Conservation (phyloP, 92 coral and sea anemone genomes). For the Blastomussa wellsi region DNA sequence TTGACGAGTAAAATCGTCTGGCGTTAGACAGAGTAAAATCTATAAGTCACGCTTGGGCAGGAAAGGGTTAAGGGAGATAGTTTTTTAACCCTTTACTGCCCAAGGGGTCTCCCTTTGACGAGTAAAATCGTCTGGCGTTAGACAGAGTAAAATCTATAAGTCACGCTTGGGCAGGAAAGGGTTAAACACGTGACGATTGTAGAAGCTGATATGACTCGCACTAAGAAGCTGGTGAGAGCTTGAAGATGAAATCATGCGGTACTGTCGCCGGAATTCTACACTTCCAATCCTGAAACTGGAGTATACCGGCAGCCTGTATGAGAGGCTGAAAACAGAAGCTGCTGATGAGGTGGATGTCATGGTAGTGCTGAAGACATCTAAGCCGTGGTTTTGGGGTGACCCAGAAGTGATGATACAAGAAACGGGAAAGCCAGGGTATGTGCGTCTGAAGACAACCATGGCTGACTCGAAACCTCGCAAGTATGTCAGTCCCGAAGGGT, state of each 20-base stretch:
- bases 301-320: slow-evolving; percentile 79
- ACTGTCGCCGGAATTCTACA: slow-evolving; percentile 35
- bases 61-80: too few species aligned
- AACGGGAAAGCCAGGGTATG: slow-evolving; percentile 61
- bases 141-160: too few species aligned
- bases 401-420: slow-evolving; percentile 32
- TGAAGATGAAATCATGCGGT: slow-evolving; percentile 33
- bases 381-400: slow-evolving; percentile 40
- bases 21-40: too few species aligned
- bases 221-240: slow-evolving; percentile 55
- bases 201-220: slow-evolving; percentile 49
- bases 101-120: too few species aligned
- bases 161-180: too few species aligned
- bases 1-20: too few species aligned
- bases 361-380: slow-evolving; percentile 58
- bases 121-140: too few species aligned
- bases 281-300: slow-evolving; percentile 58
- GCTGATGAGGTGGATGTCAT: slow-evolving; percentile 78
- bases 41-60: too few species aligned
- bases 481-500: slow-evolving; percentile 41
- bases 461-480: slow-evolving; percentile 27
- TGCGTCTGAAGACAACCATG: slow-evolving; percentile 47
- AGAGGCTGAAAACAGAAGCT: slow-evolving; percentile 68
- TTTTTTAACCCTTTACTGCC: too few species aligned
- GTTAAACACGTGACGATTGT: slow-evolving; percentile 60